A percentile compares a stretch with the other conserved stretches of the same genome.
Evolutionary conservation across 2,888 invertebrate genomes (phyloP).

Genomic region (Thalpophila matura): DNA sequence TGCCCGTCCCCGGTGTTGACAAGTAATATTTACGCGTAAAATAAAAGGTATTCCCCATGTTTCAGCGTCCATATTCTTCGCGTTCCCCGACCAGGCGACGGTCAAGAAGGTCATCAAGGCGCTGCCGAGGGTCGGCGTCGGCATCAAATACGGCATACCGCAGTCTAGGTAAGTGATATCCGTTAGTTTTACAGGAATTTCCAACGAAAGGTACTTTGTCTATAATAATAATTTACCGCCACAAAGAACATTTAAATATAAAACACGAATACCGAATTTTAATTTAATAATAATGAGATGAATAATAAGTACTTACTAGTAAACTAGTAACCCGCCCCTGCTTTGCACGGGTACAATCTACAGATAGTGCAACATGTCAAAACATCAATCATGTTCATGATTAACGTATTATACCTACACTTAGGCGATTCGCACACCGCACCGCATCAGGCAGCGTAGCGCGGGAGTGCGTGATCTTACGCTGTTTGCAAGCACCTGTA

Average conservation of each 20-base stretch:
- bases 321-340: too few relatives aligned
- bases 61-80: slow-evolving; percentile 99
- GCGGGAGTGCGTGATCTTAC: too few relatives aligned
- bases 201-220: neutral
- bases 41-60: slow-evolving; percentile 64
- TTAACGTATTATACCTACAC: too few relatives aligned
- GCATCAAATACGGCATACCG: slow-evolving; percentile 99
- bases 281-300: too few relatives aligned
- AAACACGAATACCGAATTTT: too few relatives aligned
- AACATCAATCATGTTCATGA: too few relatives aligned
- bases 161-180: slow-evolving; percentile 95
- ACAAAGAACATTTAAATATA: neutral
- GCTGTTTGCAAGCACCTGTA: too few relatives aligned
- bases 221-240: neutral
- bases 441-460: too few relatives aligned
- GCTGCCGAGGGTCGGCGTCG: slow-evolving; percentile 98
- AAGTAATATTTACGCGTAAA: slow-evolving; percentile 17
- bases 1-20: slow-evolving; percentile 48
- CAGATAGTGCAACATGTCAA: too few relatives aligned
- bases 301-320: too few relatives aligned
- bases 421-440: too few relatives aligned
- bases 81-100: slow-evolving; percentile 98
- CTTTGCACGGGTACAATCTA: too few relatives aligned
- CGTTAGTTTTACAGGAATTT: neutral
- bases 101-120: slow-evolving; percentile 99